Percentiles rank a stretch among this genome's conserved stretches.
Evolutionary conservation across 1,140 invertebrate genomes (phyloP).

Genomic region (Babylonia areolata): DNA sequence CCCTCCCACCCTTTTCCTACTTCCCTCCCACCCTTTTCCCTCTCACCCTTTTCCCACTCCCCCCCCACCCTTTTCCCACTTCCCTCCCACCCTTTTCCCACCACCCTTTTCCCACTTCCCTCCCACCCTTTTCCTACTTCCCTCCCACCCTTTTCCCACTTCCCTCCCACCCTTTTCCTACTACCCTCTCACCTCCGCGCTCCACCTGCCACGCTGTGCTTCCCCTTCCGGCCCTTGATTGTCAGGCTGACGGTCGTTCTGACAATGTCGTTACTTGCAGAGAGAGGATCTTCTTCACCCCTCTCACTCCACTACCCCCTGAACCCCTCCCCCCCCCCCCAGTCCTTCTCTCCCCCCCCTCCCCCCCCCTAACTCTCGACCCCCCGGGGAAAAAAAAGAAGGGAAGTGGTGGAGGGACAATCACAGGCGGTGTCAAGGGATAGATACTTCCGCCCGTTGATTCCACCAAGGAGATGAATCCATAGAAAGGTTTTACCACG

Average conservation of each 20-base stretch:
- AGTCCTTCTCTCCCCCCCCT: too few species aligned
- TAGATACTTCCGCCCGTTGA: too few species aligned
- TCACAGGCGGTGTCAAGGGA: not conserved
- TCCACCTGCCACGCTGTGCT: not conserved
- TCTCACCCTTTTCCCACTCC: not conserved
- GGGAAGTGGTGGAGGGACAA: not conserved
- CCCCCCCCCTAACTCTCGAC: too few species aligned
- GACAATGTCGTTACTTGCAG: not conserved
- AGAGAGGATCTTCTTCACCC: too few species aligned
- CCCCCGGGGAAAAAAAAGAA: not conserved
- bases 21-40: not conserved
- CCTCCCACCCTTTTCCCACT: not conserved
- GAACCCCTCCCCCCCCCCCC: too few species aligned
- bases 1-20: not conserved
- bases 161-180: not conserved
- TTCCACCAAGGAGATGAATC: too few species aligned
- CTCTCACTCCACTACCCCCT: too few species aligned
- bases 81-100: not conserved
- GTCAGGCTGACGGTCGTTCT: not conserved
- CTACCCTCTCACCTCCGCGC: not conserved
- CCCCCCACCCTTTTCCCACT: not conserved
- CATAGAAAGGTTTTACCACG: too few species aligned
- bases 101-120: not conserved
- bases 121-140: not conserved
- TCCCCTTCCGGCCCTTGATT: not conserved